A percentile compares a stretch with the other conserved stretches of the same genome.
phyloP scores from a whole-genome alignment of 2,888 invertebrate genomes.

The Digitonthophagus gazella region DNA sequence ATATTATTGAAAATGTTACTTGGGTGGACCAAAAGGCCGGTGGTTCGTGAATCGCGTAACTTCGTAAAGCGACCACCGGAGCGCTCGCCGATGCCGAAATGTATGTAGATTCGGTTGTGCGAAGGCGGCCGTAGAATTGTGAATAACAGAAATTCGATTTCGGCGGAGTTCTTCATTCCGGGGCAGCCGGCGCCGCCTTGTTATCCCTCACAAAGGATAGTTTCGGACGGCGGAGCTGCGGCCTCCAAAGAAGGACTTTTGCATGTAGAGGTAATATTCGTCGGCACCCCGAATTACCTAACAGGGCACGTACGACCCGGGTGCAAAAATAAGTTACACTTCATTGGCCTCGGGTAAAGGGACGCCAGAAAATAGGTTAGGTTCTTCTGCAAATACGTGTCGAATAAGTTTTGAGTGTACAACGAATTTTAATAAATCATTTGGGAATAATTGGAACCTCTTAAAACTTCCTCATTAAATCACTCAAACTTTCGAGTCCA shows the following conservation, averaged over 20 bases:
- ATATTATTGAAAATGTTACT: not conserved
- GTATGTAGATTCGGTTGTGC: constrained; percentile 47
- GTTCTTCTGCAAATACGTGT: not conserved
- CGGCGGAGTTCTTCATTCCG: constrained; percentile 45
- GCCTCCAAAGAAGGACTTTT: constrained; percentile 38
- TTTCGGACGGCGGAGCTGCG: constrained; percentile 33
- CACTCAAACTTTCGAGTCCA: not conserved
- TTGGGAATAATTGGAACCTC: too few relatives aligned
- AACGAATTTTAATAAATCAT: not conserved
- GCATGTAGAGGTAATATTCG: constrained; percentile 46
- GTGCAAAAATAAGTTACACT: constrained; percentile 13
- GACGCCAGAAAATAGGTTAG: not conserved
- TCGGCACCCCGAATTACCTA: constrained; percentile 20
- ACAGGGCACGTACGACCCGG: constrained; percentile 15
- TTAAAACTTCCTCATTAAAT: not conserved
- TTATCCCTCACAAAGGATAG: constrained; percentile 48
- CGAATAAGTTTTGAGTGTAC: not conserved
- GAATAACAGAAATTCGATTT: constrained; percentile 50
- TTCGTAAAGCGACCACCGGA: constrained; percentile 41
- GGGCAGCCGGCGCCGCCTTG: constrained; percentile 38
- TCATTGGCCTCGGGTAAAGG: not conserved
- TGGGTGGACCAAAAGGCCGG: not conserved
- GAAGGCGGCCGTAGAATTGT: constrained; percentile 39
- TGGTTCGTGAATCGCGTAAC: constrained; percentile 35
- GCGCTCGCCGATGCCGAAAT: constrained; percentile 42